Conservation (phyloP, 2,113 vertebrate genomes). For the Telmatochromis brachygnathus region DNA sequence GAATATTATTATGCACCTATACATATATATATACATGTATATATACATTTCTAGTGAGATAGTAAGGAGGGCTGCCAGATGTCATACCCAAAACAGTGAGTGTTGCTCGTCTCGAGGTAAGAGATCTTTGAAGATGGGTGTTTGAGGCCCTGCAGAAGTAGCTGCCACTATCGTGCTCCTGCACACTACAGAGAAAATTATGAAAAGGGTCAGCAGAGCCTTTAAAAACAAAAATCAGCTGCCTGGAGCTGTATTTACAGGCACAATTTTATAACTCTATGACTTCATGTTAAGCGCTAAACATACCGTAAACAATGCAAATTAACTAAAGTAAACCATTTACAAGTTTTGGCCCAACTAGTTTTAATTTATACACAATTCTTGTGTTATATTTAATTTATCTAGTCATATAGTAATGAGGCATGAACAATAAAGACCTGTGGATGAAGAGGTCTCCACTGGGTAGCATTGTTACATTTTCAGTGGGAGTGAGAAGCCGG, state of each 20-base stretch:
- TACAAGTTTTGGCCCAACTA: background rate
- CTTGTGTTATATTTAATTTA: background rate
- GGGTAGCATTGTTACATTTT: constrained; percentile 10
- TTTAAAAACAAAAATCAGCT: background rate
- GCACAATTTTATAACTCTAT: background rate
- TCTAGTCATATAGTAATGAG: background rate
- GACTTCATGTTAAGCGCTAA: background rate
- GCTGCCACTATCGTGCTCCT: constrained; percentile 55
- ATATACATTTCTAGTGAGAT: background rate
- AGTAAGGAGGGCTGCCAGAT: background rate
- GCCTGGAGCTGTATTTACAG: background rate
- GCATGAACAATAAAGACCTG: constrained; percentile 37
- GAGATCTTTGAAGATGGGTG: constrained; percentile 45
- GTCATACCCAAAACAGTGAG: constrained; percentile 64
- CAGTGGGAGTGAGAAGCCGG: constrained; percentile 14
- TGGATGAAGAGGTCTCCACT: constrained; percentile 67
- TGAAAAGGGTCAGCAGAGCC: background rate
- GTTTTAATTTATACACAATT: background rate
- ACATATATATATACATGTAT: background rate
- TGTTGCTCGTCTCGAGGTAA: constrained; percentile 54
- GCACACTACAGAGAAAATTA: constrained; percentile 46
- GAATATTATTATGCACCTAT: background rate
- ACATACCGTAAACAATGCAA: background rate
- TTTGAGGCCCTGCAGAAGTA: constrained; percentile 73
- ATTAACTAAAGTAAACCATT: background rate